Base-by-base conservation (phyloP, 2,888 invertebrate genomes). In the Phengaris alcon region DNA sequence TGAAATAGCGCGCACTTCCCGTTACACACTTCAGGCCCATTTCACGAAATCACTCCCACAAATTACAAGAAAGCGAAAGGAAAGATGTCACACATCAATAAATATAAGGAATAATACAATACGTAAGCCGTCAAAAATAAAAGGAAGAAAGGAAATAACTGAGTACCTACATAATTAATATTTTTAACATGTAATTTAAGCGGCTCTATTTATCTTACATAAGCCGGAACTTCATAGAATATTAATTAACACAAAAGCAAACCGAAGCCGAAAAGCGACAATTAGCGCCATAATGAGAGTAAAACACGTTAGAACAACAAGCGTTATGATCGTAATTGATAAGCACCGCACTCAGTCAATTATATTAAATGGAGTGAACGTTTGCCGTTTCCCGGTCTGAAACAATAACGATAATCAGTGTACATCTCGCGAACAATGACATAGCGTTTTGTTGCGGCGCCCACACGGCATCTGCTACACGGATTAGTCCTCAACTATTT, bases 291-390 rank as follows among this genome's bases (percentile, higher is more conserved):
- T 72, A 72, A 22, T 52, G 72, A 72, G 52, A 72, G 48, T 72
- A 72, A 72, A 72, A 72, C 72, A 72, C 70, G 78, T 77, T 79
- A 79, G 77, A 77, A 76, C 77, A 77, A 78, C 78, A 78, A 79
- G 77, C 79, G 79, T 77, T 85, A 84, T 83, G 87, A 86, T 88
- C 87, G 89, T 88, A 90, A 90, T 88, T 90, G 90, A 90, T 90
- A 90, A 88, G 86, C 87, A 90, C 90, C 91, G 88, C 90, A 88
- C 88, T 90, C 88, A 85, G 88, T 89, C 89, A 91, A 91, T 92
- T 91, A 89, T 88, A 89, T 87, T 87, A 90, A 92, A 90, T 91
- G 88, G 87, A 90, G 91, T 90, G 90, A 92, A 89, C 85, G 90
- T 84, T 84, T 84, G 84, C 85, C 84, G 88, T 88, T 92, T 90